phyloP scores from a whole-genome alignment of 2,113 vertebrate genomes.

The Myotis yumanensis region DNA sequence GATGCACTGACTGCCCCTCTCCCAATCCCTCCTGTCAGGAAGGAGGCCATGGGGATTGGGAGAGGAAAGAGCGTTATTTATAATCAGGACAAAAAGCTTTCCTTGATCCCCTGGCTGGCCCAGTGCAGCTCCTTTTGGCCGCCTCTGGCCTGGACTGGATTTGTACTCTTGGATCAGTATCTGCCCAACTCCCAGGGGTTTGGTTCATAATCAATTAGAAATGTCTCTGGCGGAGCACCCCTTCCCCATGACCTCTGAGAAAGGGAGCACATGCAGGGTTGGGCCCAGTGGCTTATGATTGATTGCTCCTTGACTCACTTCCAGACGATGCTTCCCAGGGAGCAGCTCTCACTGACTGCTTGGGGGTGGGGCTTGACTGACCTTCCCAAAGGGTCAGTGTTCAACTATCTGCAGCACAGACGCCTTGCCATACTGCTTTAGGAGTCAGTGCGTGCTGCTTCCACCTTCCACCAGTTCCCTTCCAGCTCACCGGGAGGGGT shows the following conservation, averaged over 20 bases:
- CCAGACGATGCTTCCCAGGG: neutral
- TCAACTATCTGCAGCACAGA: neutral
- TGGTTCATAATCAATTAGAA: constrained; percentile 40
- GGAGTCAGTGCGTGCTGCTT: neutral
- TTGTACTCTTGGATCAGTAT: neutral
- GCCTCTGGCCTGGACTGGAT: neutral
- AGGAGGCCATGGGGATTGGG: neutral
- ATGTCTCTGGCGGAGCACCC: constrained; percentile 30
- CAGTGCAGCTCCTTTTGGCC: neutral
- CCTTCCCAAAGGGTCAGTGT: neutral
- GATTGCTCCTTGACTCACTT: constrained; percentile 14
- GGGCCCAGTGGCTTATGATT: neutral
- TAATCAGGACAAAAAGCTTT: neutral
- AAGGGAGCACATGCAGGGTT: neutral
- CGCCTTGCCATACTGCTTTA: neutral
- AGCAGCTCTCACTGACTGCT: neutral
- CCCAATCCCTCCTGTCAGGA: neutral
- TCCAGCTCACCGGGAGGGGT: neutral
- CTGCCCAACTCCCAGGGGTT: neutral
- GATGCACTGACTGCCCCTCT: neutral
- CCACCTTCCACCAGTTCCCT: neutral
- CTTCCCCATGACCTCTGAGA: neutral
- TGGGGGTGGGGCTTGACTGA: neutral
- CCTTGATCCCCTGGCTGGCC: neutral
- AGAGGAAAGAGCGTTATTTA: neutral